Percentiles rank a stretch among this genome's conserved stretches.
Evolutionary conservation across 2,113 vertebrate species (phyloP).

Genomic region (Rhinolophus ferrumequinum): DNA sequence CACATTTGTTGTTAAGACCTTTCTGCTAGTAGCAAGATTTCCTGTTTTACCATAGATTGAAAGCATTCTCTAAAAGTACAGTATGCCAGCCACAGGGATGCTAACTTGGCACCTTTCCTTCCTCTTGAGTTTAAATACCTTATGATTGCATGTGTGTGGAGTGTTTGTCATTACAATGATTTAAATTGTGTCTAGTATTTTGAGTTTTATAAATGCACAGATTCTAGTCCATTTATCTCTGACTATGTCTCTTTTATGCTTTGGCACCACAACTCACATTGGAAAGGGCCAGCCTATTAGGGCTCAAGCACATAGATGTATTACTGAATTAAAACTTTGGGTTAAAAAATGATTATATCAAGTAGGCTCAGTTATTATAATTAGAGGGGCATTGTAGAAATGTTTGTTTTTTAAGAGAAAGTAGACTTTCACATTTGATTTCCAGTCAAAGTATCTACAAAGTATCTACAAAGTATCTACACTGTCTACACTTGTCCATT

Average conservation of each 20-base stretch:
- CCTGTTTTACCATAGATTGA: not conserved
- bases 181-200: conserved; percentile 57
- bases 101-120: not conserved
- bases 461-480: conserved; percentile 47
- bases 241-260: not conserved
- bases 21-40: not conserved
- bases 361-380: conserved; percentile 50
- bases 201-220: conserved; percentile 63
- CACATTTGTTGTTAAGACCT: not conserved
- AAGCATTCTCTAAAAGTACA: not conserved
- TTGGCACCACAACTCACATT: not conserved
- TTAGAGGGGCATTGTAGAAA: conserved; percentile 46
- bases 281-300: not conserved
- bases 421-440: conserved; percentile 43
- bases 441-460: conserved; percentile 36
- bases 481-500: conserved; percentile 13
- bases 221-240: conserved; percentile 33
- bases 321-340: conserved; percentile 39
- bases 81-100: not conserved
- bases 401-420: conserved; percentile 55
- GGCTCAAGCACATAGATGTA: not conserved
- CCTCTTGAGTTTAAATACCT: not conserved
- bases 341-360: conserved; percentile 11
- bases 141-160: not conserved
- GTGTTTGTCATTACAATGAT: conserved; percentile 33